Base-by-base conservation (phyloP, 2,113 vertebrate genomes). In the Myotis brandtii region DNA sequence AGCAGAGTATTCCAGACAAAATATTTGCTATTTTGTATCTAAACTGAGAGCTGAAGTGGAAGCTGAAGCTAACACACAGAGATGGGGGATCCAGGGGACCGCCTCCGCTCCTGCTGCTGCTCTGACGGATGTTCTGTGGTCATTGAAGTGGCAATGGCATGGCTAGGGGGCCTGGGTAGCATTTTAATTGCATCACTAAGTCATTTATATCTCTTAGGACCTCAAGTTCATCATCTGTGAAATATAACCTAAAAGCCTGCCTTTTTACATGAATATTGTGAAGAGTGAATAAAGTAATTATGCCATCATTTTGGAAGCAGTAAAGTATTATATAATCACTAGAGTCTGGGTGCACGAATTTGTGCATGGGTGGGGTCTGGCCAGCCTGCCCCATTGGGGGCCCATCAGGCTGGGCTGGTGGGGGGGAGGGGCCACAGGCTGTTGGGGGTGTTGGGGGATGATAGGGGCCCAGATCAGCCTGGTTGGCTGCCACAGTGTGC, bases 211-310 rank as follows among this genome's bases (percentile, higher is more conserved):
- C 12, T 86, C 43, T 88, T 70, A 34, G 23, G 43, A 64, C 4
- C 37, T 89, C 66, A 96, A 56, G 16, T 77, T 40, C 50, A 86
- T 89, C 7, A 43, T 34, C 32, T 81, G 5, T 62, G 75, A 92
- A 91, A 66, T 46, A 70, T 59, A 54, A 84, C 50, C 25, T 75
- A 75, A 92, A 93, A 52, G 0, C 13, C 27, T 72, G 75, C 27
- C 43, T 91, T 86, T 85, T 93, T 48, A 81, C 21, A 56, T 48
- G 59, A 93, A 25, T 77, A 27, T 54, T 82, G 8, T 94, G 59
- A 86, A 82, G 37, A 89, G 1, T 50, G 48, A 86, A 77, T 56
- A 30, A 46, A 73, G 40, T 43, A 88, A 56, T 91, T 93, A 34
- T 40, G 43, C 8, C 92, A 91, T 32, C 0, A 77, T 72, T 88